These are phyloP conservation scores for Ispidina lecontei DNA, from an alignment of 2,797 vertebrate genomes.

Conservation along the genomic window DNA sequence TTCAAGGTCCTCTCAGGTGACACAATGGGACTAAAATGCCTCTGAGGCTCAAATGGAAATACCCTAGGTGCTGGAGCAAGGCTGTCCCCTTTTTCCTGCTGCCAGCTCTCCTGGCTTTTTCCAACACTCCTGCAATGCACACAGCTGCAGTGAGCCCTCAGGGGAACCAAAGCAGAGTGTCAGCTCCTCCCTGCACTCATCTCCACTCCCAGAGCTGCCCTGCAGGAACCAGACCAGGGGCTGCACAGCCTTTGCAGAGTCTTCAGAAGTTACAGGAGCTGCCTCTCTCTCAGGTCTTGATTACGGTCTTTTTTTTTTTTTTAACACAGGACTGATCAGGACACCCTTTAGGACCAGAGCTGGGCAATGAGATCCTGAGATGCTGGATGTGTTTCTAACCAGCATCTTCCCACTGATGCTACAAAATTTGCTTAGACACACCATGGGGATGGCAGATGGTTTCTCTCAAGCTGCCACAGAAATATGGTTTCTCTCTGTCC, in stretches of 20 bases:
- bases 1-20: not conserved
- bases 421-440: not conserved
- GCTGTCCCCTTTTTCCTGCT: not conserved
- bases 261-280: not conserved
- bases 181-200: not conserved
- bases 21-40: not conserved
- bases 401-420: not conserved
- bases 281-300: not conserved
- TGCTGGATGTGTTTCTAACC: not conserved
- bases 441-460: not conserved
- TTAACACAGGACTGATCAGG: not conserved
- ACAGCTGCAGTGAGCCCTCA: not conserved
- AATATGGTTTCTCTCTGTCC: not conserved
- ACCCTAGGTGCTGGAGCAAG: not conserved
- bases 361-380: not conserved
- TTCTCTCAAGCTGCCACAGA: not conserved
- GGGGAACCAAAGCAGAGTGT: accelerated
- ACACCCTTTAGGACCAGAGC: not conserved
- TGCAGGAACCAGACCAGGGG: not conserved
- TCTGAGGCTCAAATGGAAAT: not conserved
- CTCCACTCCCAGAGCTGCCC: not conserved
- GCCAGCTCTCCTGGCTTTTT: not conserved
- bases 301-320: not conserved
- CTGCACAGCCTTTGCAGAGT: not conserved
- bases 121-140: not conserved